Conservation (phyloP, 1,140 invertebrate genomes). For the Orius insidiosus region DNA sequence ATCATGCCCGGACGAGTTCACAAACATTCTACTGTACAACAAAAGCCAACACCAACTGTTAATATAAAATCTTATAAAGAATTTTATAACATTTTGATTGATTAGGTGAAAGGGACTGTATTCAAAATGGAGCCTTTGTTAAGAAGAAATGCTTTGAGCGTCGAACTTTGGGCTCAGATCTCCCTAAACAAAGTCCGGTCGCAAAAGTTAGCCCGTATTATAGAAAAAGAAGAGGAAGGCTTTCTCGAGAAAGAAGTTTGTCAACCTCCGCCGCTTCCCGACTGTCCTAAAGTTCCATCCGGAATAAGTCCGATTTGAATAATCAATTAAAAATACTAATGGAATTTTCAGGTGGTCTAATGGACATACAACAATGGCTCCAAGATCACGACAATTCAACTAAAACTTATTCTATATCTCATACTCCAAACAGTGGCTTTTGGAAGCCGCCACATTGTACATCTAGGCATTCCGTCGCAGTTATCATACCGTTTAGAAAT, state of each 20-base stretch:
- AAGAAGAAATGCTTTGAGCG: constrained; percentile 22
- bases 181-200: constrained; percentile 17
- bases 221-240: constrained; percentile 3
- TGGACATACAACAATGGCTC: constrained; percentile 3
- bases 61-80: not conserved
- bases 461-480: constrained; percentile 33
- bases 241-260: not conserved
- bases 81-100: not conserved
- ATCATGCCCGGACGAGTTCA: constrained; percentile 19
- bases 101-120: constrained; percentile 6
- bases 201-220: not conserved
- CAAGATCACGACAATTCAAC: not conserved
- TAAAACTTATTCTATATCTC: no score
- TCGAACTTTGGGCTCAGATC: constrained; percentile 22
- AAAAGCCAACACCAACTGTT: constrained; percentile 3
- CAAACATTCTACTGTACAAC: not conserved
- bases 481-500: constrained; percentile 44
- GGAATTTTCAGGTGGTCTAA: not conserved
- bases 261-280: constrained; percentile 3
- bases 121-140: constrained; percentile 24
- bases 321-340: not conserved
- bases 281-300: constrained; percentile 4
- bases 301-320: not conserved
- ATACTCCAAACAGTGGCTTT: constrained; percentile 26
- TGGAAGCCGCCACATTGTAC: constrained; percentile 32